These are phyloP conservation scores for Brenthis ino DNA, from an alignment of 2,888 invertebrate genomes.

Conservation along the genomic window DNA sequence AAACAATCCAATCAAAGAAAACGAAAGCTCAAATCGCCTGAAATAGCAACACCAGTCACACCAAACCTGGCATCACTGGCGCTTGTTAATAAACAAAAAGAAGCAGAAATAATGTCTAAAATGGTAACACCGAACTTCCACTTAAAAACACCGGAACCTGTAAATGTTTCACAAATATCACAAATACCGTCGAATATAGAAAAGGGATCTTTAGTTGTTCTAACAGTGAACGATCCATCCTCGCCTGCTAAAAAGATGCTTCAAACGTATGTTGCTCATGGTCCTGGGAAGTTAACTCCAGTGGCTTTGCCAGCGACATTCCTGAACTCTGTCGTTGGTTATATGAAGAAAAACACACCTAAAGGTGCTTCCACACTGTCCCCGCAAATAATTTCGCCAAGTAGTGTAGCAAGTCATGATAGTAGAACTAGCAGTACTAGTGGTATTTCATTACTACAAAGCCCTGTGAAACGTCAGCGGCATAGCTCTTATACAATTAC, in stretches of 20 bases:
- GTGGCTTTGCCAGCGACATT: slow-evolving; percentile 63
- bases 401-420: slow-evolving; percentile 60
- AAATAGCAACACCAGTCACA: slow-evolving; percentile 13
- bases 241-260: slow-evolving; percentile 71
- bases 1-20: slow-evolving; percentile 40
- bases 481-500: slow-evolving; percentile 69
- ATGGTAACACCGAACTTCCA: slow-evolving; percentile 20
- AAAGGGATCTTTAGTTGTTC: slow-evolving; percentile 67
- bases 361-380: slow-evolving; percentile 63
- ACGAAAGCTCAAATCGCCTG: slow-evolving; percentile 26
- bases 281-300: slow-evolving; percentile 61
- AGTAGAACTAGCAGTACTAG: slow-evolving; percentile 52
- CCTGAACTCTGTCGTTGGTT: slow-evolving; percentile 67
- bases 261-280: slow-evolving; percentile 71
- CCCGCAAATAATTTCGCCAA: slow-evolving; percentile 66
- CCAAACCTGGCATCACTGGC: slow-evolving; percentile 6
- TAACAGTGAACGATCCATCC: slow-evolving; percentile 70
- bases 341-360: slow-evolving; percentile 67
- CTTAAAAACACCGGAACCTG: slow-evolving; percentile 40
- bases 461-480: slow-evolving; percentile 59
- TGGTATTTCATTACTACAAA: slow-evolving; percentile 51
- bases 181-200: slow-evolving; percentile 64
- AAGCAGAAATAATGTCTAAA: slow-evolving; percentile 37
- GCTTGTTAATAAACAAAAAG: neutral
- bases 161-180: slow-evolving; percentile 46